Conservation (phyloP, 53 echinoderm and acorn worm species). For the Actinopyga echinites region DNA sequence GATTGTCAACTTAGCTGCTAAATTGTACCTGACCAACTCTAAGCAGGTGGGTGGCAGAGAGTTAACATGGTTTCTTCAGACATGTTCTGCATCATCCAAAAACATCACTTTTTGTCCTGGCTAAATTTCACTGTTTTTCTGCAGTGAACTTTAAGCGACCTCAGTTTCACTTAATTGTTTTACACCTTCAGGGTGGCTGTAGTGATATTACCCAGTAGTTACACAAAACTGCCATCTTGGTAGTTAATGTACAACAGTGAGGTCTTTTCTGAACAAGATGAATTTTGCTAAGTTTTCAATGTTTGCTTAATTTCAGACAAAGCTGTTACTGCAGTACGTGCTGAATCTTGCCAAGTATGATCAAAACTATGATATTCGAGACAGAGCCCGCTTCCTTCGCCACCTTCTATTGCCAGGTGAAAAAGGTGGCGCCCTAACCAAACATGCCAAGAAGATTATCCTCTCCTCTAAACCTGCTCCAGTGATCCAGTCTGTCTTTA, state of each 20-base stretch:
- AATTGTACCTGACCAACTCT: conserved; percentile 93
- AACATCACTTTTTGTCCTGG: no score
- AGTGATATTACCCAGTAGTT: no score
- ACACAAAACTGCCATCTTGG: no score
- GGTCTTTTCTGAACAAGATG: no score
- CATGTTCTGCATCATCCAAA: no score
- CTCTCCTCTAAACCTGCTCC: conserved; percentile 93
- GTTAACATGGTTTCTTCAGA: no score
- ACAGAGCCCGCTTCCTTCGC: conserved; percentile 84
- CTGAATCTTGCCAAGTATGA: conserved; percentile 97
- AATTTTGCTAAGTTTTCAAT: background rate
- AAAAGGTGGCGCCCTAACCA: conserved; percentile 87
- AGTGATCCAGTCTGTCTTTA: conserved; percentile 97
- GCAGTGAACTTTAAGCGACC: no score
- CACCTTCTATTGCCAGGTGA: conserved; percentile 91
- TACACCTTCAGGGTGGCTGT: no score
- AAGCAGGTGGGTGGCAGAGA: conserved; percentile 71
- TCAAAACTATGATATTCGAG: conserved; percentile 99
- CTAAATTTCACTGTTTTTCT: no score
- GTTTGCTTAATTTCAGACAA: conserved; percentile 56
- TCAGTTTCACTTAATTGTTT: no score
- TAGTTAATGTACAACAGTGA: no score
- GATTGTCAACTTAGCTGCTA: conserved; percentile 93
- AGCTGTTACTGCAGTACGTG: conserved; percentile 91
- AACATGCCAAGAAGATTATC: conserved; percentile 99